Base-by-base conservation (phyloP, 2,888 invertebrate genomes). In the Anticlea derivata region DNA sequence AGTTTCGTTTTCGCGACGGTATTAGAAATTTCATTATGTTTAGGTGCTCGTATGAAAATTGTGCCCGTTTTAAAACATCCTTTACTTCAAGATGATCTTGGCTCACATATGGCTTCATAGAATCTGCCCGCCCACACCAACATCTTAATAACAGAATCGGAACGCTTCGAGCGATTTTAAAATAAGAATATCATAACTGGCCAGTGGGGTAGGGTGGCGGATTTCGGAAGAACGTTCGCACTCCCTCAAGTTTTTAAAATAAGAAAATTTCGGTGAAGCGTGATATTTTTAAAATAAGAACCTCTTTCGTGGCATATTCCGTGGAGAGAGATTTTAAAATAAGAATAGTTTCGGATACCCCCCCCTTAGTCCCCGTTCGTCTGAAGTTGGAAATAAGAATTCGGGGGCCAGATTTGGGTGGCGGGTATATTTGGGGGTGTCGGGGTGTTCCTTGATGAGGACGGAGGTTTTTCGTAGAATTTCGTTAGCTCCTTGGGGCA, bases 211-310 rank as follows among this genome's bases (percentile, higher is more conserved):
- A 57, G 66, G 75, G 71, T 61, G 81, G 80, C 65, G 83, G 86
- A 84, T 85, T 87, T 86, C 84, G 86, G 86, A 86, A 86, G 86
- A 84, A 83, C 83, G 79, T 85, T 84, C 83, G 81, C 83, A 81
- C 83, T 82, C 78, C 78, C 75, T 72, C 77, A 79, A 81, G 79
- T 85, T 86, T 85, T 86, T 81, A 87, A 90, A 89, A 86, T 83
- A 84, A 84, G 89, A 89, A 88, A 88, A 88, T 88, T 88, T 89
- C 80, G 89, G 87, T 87, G 83, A 86, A 88, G 87, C 89, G 88
- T 88, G 88, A 88, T 90, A 90, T 90, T 90, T 89, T 88, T 84
- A 89, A 88, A 89, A 88, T 86, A 86, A 88, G 83, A 87, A 86
- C 83, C 85, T 87, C 87, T 86, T 84, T 86, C 86, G 88, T 83